A percentile compares a stretch with the other conserved stretches of the same genome.
phyloP scores from a whole-genome alignment of 2,113 vertebrate genomes.

The Otolemur garnettii region DNA sequence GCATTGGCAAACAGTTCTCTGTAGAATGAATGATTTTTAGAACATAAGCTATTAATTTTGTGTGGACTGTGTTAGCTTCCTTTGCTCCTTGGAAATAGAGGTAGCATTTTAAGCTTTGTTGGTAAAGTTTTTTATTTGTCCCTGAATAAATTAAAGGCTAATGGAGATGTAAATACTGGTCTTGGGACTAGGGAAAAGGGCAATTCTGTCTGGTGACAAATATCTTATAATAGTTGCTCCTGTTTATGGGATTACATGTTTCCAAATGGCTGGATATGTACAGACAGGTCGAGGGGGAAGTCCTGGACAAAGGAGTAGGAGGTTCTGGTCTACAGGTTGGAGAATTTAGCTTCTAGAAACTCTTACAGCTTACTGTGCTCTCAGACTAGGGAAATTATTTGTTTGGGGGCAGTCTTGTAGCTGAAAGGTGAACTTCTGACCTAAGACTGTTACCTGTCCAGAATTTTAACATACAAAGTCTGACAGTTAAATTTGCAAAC shows the following conservation, averaged over 20 bases:
- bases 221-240: neutral
- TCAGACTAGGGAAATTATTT: neutral
- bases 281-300: neutral
- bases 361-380: neutral
- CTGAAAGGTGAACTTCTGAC: slow-evolving; percentile 2
- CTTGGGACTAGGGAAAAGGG: neutral
- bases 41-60: neutral
- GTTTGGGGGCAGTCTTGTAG: neutral
- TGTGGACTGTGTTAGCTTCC: neutral
- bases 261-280: no score
- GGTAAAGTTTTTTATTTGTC: neutral
- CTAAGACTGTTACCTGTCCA: neutral
- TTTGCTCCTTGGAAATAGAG: neutral
- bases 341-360: neutral
- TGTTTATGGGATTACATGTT: neutral
- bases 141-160: neutral
- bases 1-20: neutral
- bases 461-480: neutral
- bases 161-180: neutral
- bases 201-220: neutral
- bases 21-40: neutral
- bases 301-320: neutral
- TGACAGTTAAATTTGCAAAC: no score
- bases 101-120: neutral
- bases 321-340: neutral